Evolutionary conservation across 2,888 invertebrate species (phyloP).

Genomic region (Aphodius granarius): DNA sequence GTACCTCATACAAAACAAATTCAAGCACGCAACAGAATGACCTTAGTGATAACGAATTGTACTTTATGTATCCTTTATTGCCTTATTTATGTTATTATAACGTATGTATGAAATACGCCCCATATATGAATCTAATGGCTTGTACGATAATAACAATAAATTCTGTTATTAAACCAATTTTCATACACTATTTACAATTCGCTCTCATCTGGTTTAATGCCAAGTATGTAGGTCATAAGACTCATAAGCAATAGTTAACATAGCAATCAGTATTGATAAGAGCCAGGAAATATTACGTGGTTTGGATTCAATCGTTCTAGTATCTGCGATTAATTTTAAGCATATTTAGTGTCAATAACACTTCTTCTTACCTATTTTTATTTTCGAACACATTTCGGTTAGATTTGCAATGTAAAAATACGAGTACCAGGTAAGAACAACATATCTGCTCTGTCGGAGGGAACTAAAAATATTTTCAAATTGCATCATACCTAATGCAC

Average conservation of each 20-base stretch:
- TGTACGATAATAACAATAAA: neutral
- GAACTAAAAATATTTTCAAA: neutral
- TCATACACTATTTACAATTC: slow-evolving; percentile 5
- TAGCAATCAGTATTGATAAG: neutral
- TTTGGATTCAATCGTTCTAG: neutral
- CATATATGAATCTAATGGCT: neutral
- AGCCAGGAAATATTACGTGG: neutral
- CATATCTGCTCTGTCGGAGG: neutral
- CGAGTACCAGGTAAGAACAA: too few species aligned
- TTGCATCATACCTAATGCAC: neutral
- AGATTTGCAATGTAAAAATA: too few species aligned
- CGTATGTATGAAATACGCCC: neutral
- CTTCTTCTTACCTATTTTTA: too few species aligned
- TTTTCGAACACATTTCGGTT: too few species aligned
- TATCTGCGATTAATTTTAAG: too few species aligned
- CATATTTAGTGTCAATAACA: too few species aligned
- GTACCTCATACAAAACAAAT: neutral
- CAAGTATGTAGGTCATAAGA: neutral
- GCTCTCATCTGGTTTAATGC: slow-evolving; percentile 6
- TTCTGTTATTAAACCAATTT: neutral
- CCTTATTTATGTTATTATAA: neutral
- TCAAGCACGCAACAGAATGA: neutral
- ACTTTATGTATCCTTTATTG: neutral
- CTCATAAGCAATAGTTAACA: neutral
- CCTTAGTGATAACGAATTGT: too few species aligned